Evolutionary conservation across 2,797 vertebrate species (phyloP).

Genomic region (Peromyscus nudipes): DNA sequence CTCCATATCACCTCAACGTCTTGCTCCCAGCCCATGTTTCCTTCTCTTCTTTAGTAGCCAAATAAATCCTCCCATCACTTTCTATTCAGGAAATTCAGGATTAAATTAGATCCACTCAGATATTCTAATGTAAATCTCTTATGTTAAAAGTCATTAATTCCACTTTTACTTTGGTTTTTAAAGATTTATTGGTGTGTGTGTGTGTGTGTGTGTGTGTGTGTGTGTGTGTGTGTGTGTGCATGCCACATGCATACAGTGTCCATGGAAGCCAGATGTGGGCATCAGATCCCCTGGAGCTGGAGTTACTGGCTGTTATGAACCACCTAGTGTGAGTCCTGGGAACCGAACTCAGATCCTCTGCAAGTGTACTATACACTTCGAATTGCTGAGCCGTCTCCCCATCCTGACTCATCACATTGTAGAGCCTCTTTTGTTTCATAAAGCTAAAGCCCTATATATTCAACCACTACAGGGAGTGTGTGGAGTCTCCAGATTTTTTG

Average conservation of each 20-base stretch:
- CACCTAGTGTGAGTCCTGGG: neutral
- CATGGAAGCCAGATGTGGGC: neutral
- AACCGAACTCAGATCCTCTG: neutral
- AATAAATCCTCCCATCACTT: neutral
- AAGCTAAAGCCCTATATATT: neutral
- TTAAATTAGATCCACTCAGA: neutral
- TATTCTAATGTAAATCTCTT: neutral
- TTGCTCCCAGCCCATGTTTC: rapidly evolving
- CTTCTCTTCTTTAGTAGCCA: neutral
- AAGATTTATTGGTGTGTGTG: neutral
- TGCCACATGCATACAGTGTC: neutral
- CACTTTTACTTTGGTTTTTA: neutral
- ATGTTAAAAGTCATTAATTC: neutral
- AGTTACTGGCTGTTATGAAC: neutral
- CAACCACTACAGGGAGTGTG: neutral
- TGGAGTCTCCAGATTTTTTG: neutral
- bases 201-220: neutral
- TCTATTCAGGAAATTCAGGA: neutral
- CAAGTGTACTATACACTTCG: neutral
- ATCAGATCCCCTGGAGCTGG: neutral
- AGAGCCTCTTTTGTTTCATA: neutral
- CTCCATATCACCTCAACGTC: neutral
- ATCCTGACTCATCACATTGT: neutral
- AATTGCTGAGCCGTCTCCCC: neutral
- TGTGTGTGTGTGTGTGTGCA: neutral